Conservation (phyloP, 1,140 invertebrate species). For the Brachionus rubens region DNA sequence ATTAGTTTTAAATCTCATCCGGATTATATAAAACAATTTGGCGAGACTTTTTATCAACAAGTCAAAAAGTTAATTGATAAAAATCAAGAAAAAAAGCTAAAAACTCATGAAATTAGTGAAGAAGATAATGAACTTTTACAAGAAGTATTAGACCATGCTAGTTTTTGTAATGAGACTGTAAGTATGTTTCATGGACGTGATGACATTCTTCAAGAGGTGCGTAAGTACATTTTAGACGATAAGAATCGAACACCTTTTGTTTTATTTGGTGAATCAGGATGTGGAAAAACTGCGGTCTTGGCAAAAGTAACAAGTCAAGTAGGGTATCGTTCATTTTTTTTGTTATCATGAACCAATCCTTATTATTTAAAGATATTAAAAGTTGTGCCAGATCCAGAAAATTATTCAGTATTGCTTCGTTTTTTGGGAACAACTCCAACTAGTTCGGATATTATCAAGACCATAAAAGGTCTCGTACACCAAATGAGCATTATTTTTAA, state of each 20-base stretch:
- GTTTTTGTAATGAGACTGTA: conserved; percentile 34
- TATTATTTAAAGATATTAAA: neutral
- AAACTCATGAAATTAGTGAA: neutral
- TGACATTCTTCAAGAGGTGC: neutral
- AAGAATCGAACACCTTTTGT: conserved; percentile 20
- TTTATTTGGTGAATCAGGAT: conserved; percentile 37
- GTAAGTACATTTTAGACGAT: neutral
- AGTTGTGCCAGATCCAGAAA: neutral
- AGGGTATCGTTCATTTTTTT: neutral
- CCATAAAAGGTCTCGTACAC: too few relatives aligned
- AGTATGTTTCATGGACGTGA: conserved; percentile 45
- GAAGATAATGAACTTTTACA: conserved; percentile 6
- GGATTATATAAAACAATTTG: conserved; percentile 41
- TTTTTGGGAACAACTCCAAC: too few relatives aligned
- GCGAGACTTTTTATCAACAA: conserved; percentile 15
- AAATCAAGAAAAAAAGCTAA: neutral
- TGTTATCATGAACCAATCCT: neutral
- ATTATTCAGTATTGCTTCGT: neutral
- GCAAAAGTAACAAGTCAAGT: conserved; percentile 4
- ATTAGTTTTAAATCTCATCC: neutral
- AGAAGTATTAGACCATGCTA: conserved; percentile 46
- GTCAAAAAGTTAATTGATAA: conserved; percentile 23
- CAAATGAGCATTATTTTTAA: too few relatives aligned
- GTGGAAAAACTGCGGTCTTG: conserved; percentile 44
- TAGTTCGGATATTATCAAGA: too few relatives aligned